These are phyloP conservation scores for Pseudopipra pipra DNA, from an alignment of 2,113 vertebrate genomes.

Conservation along the genomic window DNA sequence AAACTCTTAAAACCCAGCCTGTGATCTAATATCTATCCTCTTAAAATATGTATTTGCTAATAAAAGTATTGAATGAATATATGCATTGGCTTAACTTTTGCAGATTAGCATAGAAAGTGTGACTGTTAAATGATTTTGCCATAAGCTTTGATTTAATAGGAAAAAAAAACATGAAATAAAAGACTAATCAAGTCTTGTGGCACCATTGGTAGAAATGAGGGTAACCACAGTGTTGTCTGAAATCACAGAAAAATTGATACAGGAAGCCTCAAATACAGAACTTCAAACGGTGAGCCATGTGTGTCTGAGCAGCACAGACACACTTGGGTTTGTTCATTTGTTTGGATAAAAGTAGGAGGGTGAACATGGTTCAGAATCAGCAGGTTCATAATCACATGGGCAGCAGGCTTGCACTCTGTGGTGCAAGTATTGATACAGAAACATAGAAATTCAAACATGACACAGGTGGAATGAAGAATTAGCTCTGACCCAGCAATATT, in stretches of 20 bases:
- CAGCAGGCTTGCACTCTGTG: not conserved
- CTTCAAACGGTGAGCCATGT: not conserved
- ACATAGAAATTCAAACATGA: not conserved
- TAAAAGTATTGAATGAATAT: not conserved
- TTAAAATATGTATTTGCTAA: not conserved
- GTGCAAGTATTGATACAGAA: not conserved
- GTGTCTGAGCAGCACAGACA: not conserved
- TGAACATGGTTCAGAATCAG: not conserved
- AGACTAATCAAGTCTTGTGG: not conserved
- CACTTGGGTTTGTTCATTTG: not conserved
- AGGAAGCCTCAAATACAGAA: not conserved
- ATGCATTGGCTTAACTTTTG: not conserved
- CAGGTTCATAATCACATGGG: not conserved
- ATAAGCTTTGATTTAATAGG: not conserved
- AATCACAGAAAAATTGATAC: not conserved
- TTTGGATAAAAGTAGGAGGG: not conserved
- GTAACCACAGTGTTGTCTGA: not conserved
- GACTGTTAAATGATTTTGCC: not conserved
- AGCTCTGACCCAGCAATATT: not conserved
- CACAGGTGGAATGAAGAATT: not conserved
- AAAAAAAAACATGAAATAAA: not conserved
- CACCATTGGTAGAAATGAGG: not conserved
- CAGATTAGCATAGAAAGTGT: not conserved
- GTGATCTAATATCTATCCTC: not conserved
- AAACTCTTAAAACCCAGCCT: not conserved